A percentile compares a stretch with the other conserved stretches of the same genome.
phyloP scores from a whole-genome alignment of 2,888 invertebrate genomes.

The Drosophila anceps region DNA sequence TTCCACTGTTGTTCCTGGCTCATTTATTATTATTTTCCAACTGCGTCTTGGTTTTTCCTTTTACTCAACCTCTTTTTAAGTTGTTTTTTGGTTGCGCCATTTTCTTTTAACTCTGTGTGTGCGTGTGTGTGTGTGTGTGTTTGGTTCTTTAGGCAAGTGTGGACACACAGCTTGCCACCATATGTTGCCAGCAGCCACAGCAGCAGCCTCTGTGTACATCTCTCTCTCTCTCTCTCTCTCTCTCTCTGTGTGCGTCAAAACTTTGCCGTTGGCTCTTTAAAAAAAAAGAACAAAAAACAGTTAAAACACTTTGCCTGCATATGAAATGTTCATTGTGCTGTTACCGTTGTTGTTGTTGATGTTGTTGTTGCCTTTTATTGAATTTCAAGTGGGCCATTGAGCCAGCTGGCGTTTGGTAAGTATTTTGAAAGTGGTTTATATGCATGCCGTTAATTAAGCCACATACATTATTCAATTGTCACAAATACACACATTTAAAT shows the following conservation, averaged over 20 bases:
- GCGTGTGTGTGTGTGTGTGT: conserved; percentile 21
- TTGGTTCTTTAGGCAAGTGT: conserved; percentile 42
- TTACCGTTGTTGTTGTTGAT: conserved; percentile 11
- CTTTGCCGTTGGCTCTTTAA: conserved; percentile 47
- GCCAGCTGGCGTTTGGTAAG: conserved; percentile 43
- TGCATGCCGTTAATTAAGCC: conserved; percentile 50
- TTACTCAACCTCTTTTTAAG: conserved; percentile 16
- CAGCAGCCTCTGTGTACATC: not conserved
- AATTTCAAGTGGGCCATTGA: conserved; percentile 37
- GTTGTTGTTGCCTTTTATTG: conserved; percentile 39
- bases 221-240: conserved; percentile 6
- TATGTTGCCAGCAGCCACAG: conserved; percentile 58
- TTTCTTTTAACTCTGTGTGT: conserved; percentile 38
- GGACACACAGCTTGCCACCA: conserved; percentile 64
- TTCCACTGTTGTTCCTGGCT: conserved; percentile 4
- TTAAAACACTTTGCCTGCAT: conserved; percentile 51
- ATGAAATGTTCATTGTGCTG: conserved; percentile 46
- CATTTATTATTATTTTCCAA: conserved; percentile 15
- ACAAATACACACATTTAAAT: conserved; percentile 3
- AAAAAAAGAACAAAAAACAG: conserved; percentile 20
- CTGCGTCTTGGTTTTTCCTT: conserved; percentile 27
- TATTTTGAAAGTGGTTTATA: conserved; percentile 48
- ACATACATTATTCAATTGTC: conserved; percentile 35
- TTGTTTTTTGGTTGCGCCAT: conserved; percentile 50
- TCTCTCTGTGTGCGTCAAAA: conserved; percentile 26